phyloP scores from a whole-genome alignment of 2,888 invertebrate genomes.

The Xylota sylvarum region DNA sequence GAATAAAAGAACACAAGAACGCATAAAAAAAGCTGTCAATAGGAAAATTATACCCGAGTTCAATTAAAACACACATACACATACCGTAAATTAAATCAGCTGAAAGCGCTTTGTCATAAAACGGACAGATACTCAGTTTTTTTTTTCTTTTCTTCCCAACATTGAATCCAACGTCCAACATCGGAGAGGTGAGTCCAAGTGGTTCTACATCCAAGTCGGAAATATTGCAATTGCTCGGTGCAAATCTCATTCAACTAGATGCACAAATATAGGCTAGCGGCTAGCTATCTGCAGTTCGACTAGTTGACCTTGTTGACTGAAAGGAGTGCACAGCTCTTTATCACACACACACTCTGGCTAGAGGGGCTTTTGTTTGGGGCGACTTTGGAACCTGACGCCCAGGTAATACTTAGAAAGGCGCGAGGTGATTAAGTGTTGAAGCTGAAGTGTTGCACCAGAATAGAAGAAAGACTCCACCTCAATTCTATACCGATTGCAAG shows the following conservation, averaged over 20 bases:
- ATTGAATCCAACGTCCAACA: conserved; percentile 41
- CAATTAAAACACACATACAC: conserved; percentile 54
- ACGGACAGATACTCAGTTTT: not conserved
- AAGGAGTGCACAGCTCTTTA: conserved; percentile 68
- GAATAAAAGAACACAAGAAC: not conserved
- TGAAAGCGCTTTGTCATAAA: conserved; percentile 62
- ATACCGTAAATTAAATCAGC: conserved; percentile 54
- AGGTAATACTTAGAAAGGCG: conserved; percentile 61
- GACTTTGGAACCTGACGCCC: conserved; percentile 49
- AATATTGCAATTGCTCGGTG: conserved; percentile 18
- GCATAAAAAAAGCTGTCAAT: conserved; percentile 47
- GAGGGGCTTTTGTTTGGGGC: conserved; percentile 32
- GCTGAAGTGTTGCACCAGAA: conserved; percentile 54
- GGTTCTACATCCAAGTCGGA: conserved; percentile 30
- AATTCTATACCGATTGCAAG: conserved; percentile 43
- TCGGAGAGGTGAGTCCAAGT: conserved; percentile 29
- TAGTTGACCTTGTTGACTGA: conserved; percentile 70
- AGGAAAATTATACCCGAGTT: conserved; percentile 45
- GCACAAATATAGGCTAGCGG: conserved; percentile 33
- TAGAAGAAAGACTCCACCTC: conserved; percentile 64
- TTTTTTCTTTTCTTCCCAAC: not conserved
- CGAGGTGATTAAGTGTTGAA: conserved; percentile 58
- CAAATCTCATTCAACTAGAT: conserved; percentile 54
- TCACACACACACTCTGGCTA: conserved; percentile 27
- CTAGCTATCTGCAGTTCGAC: conserved; percentile 36